Conservation (phyloP, 92 coral and sea anemone genomes). For the Porites evermanni region DNA sequence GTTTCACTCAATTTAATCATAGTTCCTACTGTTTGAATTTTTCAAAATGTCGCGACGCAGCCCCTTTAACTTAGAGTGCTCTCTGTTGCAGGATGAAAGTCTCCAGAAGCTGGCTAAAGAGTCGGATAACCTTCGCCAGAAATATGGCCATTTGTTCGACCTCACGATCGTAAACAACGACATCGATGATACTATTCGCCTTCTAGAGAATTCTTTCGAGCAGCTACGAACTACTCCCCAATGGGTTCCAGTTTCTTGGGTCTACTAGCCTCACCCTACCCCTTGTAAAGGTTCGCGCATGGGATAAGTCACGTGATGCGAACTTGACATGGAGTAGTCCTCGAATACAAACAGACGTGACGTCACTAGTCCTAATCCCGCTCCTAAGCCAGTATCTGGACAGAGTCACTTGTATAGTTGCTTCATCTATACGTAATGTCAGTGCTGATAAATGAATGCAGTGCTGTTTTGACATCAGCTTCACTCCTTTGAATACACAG, state of each 20-base stretch:
- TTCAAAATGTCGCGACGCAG: not conserved
- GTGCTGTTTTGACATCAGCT: not conserved
- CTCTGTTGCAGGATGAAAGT: conserved; percentile 78
- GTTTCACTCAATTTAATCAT: no score
- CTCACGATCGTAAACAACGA: conserved; percentile 94
- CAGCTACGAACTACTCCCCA: conserved; percentile 79
- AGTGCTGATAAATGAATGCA: not conserved
- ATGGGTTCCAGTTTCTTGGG: conserved; percentile 99
- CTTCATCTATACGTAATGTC: not conserved
- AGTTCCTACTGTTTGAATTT: no score
- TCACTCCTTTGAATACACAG: not conserved
- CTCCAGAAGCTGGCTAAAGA: conserved; percentile 92
- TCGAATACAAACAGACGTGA: not conserved
- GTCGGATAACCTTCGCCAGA: conserved; percentile 86
- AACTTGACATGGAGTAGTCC: not conserved
- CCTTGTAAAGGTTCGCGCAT: conserved; percentile 13
- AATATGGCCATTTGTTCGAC: conserved; percentile 95
- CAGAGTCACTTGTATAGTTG: not conserved
- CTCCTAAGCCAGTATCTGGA: not conserved
- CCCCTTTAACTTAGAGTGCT: not conserved
- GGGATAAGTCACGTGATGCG: not conserved
- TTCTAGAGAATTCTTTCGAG: conserved; percentile 86
- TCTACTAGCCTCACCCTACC: conserved; percentile 65
- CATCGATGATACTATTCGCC: conserved; percentile 93
- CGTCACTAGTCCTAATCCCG: conserved; percentile 5